A percentile compares a stretch with the other conserved stretches of the same genome.
Conservation (phyloP, 2,888 invertebrate species). For the Sphinx pinastri region DNA sequence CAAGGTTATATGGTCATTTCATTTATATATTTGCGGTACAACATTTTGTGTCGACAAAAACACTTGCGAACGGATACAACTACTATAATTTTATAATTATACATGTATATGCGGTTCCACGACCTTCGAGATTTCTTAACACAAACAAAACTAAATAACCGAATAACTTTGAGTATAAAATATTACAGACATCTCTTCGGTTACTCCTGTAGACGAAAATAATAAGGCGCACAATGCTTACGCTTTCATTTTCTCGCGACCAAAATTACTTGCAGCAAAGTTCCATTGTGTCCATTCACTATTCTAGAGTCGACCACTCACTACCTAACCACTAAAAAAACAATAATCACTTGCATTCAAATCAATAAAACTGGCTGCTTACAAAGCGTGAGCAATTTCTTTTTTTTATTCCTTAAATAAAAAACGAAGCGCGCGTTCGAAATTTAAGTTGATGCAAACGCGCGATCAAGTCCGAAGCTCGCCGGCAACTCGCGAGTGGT, state of each 20-base stretch:
- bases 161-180: background rate
- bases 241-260: slow-evolving; percentile 78
- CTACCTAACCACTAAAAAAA: slow-evolving; percentile 51
- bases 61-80: background rate
- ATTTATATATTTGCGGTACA: background rate
- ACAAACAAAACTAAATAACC: background rate
- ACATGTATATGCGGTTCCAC: slow-evolving; percentile 50
- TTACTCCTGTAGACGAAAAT: slow-evolving; percentile 41
- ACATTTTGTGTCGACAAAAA: slow-evolving; percentile 5
- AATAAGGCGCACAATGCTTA: slow-evolving; percentile 69
- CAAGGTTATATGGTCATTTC: slow-evolving; percentile 9
- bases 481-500: slow-evolving; percentile 73
- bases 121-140: slow-evolving; percentile 25
- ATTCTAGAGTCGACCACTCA: slow-evolving; percentile 54
- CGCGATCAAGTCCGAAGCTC: slow-evolving; percentile 78
- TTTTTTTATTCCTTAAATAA: slow-evolving; percentile 35
- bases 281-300: slow-evolving; percentile 70
- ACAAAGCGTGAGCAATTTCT: slow-evolving; percentile 15
- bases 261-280: slow-evolving; percentile 70
- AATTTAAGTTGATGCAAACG: slow-evolving; percentile 66
- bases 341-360: slow-evolving; percentile 32
- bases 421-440: slow-evolving; percentile 52
- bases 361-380: slow-evolving; percentile 10
- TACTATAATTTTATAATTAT: slow-evolving; percentile 47
- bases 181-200: slow-evolving; percentile 10